A percentile compares a stretch with the other conserved stretches of the same genome.
These are phyloP conservation scores for Phrynocephalus forsythii DNA, from an alignment of 2,797 vertebrate genomes.

Conservation along the genomic window DNA sequence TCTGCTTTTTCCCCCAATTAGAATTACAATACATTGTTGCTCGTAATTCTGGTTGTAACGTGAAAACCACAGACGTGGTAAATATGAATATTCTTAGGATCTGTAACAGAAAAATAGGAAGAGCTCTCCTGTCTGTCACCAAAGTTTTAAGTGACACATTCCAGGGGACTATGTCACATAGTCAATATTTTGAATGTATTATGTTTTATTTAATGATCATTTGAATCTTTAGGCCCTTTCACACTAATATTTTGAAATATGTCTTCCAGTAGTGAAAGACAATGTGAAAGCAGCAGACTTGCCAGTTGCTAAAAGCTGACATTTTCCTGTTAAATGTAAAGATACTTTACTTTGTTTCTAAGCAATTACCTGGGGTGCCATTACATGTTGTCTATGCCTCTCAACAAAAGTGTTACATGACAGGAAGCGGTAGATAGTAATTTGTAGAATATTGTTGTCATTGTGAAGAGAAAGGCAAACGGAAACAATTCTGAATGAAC, in stretches of 20 bases:
- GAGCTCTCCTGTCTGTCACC: neutral
- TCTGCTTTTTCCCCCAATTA: neutral
- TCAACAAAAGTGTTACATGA: neutral
- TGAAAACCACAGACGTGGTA: neutral
- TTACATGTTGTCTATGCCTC: neutral
- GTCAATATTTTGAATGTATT: neutral
- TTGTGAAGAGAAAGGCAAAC: neutral
- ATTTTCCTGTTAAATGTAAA: slow-evolving; percentile 2
- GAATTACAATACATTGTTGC: neutral
- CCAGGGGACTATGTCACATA: too few relatives aligned
- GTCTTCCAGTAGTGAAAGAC: slow-evolving; percentile 2
- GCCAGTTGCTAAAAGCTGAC: slow-evolving; percentile 5
- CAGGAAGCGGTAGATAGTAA: neutral
- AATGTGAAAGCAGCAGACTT: neutral
- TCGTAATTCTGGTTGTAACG: neutral
- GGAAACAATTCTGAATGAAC: slow-evolving; percentile 18
- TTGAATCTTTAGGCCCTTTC: neutral
- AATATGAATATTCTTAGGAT: neutral
- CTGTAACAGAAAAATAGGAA: neutral
- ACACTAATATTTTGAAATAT: slow-evolving; percentile 12
- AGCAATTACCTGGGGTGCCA: slow-evolving; percentile 11
- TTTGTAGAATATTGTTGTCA: neutral
- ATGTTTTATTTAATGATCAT: neutral
- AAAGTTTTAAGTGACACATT: neutral
- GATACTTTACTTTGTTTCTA: slow-evolving; percentile 18